Percentiles rank a stretch among this genome's conserved stretches.
These are phyloP conservation scores for Allobates femoralis DNA, from an alignment of 2,797 vertebrate species.

Conservation along the genomic window DNA sequence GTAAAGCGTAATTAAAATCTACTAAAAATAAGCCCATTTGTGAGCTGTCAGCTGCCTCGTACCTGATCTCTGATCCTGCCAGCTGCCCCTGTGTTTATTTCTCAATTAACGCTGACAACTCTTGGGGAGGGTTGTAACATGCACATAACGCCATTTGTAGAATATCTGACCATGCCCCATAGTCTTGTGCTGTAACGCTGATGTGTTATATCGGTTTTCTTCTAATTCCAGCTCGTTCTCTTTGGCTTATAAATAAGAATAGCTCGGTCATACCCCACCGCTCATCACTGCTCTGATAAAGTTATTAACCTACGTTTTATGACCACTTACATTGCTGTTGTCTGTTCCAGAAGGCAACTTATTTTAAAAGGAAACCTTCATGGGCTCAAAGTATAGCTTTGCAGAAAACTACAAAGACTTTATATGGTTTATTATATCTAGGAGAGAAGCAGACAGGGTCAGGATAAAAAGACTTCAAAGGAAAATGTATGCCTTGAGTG, in stretches of 20 bases:
- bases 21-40: slow-evolving; percentile 39
- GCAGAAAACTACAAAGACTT: slow-evolving; percentile 3
- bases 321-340: not conserved
- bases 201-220: not conserved
- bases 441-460: slow-evolving; percentile 2
- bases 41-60: slow-evolving; percentile 21
- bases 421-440: slow-evolving; percentile 1
- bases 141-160: not conserved
- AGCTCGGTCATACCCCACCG: not conserved
- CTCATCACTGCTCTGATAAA: not conserved
- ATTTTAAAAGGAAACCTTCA: not conserved
- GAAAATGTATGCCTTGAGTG: not conserved
- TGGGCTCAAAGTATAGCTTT: not conserved
- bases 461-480: slow-evolving; percentile 28
- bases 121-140: not conserved
- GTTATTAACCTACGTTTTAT: slow-evolving; percentile 6
- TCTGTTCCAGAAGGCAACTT: not conserved
- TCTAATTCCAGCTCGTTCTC: not conserved
- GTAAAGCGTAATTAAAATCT: slow-evolving; percentile 34
- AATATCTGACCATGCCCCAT: not conserved
- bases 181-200: not conserved
- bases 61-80: slow-evolving; percentile 37
- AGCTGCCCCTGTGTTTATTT: slow-evolving; percentile 29
- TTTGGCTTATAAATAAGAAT: not conserved
- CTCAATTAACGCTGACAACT: slow-evolving; percentile 32